Evolutionary conservation across 2,888 invertebrate species (phyloP).

Genomic region (Yponomeuta cagnagella): DNA sequence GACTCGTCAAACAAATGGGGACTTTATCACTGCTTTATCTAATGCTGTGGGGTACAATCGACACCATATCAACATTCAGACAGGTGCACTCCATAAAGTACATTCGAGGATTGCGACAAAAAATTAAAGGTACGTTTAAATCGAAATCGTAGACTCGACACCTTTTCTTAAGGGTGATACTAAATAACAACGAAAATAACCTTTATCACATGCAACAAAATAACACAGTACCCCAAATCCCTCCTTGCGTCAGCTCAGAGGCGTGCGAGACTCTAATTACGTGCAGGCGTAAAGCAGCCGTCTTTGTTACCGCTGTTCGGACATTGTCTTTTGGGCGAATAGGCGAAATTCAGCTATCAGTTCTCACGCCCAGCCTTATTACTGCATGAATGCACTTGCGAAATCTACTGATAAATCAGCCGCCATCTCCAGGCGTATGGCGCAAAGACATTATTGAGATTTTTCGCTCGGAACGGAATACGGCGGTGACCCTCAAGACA

Average conservation of each 20-base stretch:
- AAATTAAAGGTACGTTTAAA: too few species aligned
- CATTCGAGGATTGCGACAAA: too few species aligned
- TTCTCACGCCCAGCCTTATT: constrained; percentile 49
- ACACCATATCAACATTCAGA: too few species aligned
- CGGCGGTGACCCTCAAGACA: neutral
- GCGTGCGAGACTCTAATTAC: constrained; percentile 58
- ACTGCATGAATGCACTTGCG: constrained; percentile 45
- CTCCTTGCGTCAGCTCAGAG: constrained; percentile 29
- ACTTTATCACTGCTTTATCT: too few species aligned
- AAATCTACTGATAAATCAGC: constrained; percentile 32
- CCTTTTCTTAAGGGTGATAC: too few species aligned
- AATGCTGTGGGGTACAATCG: too few species aligned
- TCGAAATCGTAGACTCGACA: too few species aligned
- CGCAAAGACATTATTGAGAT: neutral
- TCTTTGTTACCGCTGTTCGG: constrained; percentile 56
- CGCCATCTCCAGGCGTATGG: neutral
- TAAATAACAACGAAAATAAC: too few species aligned
- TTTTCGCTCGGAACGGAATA: neutral
- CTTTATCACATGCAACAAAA: neutral
- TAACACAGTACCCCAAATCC: constrained; percentile 18
- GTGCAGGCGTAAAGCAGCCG: constrained; percentile 31
- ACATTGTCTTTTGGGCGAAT: constrained; percentile 52
- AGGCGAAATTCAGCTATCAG: constrained; percentile 45
- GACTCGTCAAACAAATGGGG: too few species aligned
- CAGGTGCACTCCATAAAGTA: too few species aligned